Conservation (phyloP, 2,113 vertebrate species). For the Sciurus niger region DNA sequence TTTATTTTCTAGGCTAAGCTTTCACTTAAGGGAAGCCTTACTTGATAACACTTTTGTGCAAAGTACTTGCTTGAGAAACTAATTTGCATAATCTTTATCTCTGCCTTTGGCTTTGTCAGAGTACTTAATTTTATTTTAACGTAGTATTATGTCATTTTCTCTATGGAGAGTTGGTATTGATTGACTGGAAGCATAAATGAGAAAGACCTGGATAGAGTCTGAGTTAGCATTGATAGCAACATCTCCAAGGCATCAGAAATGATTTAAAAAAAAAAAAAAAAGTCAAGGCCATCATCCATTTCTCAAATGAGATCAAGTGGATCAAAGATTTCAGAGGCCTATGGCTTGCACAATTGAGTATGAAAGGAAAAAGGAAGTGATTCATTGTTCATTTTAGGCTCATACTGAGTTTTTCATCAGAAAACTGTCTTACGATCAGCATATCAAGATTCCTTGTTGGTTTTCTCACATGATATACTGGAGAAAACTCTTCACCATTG, state of each 20-base stretch:
- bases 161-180: neutral
- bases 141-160: neutral
- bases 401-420: neutral
- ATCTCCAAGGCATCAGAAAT: slow-evolving; percentile 6
- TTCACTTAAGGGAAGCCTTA: neutral
- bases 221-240: neutral
- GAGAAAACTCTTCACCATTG: neutral
- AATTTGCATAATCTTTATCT: slow-evolving; percentile 24
- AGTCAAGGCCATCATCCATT: neutral
- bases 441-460: neutral
- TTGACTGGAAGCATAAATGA: slow-evolving; percentile 35
- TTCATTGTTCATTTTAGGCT: neutral
- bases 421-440: neutral
- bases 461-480: neutral
- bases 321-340: neutral
- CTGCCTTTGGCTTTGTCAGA: slow-evolving; percentile 38
- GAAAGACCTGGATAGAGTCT: neutral
- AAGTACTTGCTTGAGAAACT: slow-evolving; percentile 8
- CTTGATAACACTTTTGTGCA: neutral
- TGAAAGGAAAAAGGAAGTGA: neutral
- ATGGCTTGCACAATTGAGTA: neutral
- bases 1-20: neutral
- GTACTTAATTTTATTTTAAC: slow-evolving; percentile 43
- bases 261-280: neutral
- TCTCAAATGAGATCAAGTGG: neutral